Evolutionary conservation across 2,797 vertebrate species (phyloP), one percentile per base, ranked within the genome.

Genomic region (Urophycis tenuis): DNA sequence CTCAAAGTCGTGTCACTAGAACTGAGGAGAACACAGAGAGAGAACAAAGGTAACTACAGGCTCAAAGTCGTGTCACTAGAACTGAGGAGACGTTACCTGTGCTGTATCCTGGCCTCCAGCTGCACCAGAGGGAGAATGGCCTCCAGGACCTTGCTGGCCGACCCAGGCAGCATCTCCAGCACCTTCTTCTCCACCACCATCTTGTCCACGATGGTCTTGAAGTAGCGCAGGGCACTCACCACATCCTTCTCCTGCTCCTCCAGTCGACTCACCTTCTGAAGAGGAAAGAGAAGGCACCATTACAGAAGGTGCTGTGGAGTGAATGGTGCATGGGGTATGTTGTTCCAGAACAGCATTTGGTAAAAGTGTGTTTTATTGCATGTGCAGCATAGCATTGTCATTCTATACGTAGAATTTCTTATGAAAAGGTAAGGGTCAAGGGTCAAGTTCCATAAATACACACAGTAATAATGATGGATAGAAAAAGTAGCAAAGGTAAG

Each of bases 201-300:
- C 89, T 99, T 99, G 92, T 99, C 98, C 87, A 99, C 97, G 60
- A 99, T 99, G 60, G 98, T 98, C 93, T 99, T 99, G 80, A 99
- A 99, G 91, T 99, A 99, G 81, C 95, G 95, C 83, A 99, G 81
- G 0, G 98, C 98, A 72, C 96, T 98, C 84, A 99, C 98, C 0
- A 99, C 97, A 29, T 99, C 98, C 88, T 99, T 99, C 87, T 99
- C 98, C 8, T 97, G 95, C 81, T 99, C 98, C 80, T 98, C 97
- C 77, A 99, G 91, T 83, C 96, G 95, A 10, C 94, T 97, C 0
- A 97, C 94, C 81, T 96, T 98, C 97, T 99, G 74, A 29, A 45
- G 77, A 29, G 29, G 14, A 7, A 76, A 74, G 25, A 53, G 1
- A 22, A 29, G n/a, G 0, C 3, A 3, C 3, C 60, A 11, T 67